Percentiles rank a stretch among this genome's conserved stretches.
phyloP scores from a whole-genome alignment of 2,113 vertebrate genomes.

The Aptenodytes patagonicus region DNA sequence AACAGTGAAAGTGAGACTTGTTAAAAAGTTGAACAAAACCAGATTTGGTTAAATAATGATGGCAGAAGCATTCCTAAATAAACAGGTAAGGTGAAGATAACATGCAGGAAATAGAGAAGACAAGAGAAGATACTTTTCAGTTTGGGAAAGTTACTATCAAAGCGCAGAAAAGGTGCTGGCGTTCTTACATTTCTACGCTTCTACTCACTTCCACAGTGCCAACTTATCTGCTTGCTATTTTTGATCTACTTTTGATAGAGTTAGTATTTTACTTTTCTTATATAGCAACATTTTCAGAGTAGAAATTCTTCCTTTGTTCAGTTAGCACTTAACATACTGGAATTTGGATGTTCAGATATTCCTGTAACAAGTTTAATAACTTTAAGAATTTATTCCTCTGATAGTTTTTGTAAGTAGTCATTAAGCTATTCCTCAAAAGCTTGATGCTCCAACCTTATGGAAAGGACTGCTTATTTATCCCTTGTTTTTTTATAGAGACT shows the following conservation, averaged over 20 bases:
- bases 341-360: neutral
- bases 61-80: neutral
- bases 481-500: neutral
- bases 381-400: neutral
- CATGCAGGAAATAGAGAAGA: neutral
- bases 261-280: neutral
- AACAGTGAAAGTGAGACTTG: neutral
- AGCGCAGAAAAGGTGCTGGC: neutral
- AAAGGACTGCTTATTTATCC: neutral
- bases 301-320: neutral
- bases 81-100: neutral
- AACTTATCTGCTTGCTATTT: neutral
- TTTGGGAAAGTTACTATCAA: neutral
- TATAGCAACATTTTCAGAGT: neutral
- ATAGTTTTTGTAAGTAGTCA: neutral
- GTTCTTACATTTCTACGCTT: neutral
- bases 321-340: neutral
- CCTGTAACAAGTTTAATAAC: neutral
- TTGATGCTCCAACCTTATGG: neutral
- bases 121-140: neutral
- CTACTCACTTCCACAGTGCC: neutral
- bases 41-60: neutral
- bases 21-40: neutral
- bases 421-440: neutral
- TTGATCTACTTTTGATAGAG: neutral